phyloP scores from a whole-genome alignment of 2,888 invertebrate genomes.

The Buathra laborator region DNA sequence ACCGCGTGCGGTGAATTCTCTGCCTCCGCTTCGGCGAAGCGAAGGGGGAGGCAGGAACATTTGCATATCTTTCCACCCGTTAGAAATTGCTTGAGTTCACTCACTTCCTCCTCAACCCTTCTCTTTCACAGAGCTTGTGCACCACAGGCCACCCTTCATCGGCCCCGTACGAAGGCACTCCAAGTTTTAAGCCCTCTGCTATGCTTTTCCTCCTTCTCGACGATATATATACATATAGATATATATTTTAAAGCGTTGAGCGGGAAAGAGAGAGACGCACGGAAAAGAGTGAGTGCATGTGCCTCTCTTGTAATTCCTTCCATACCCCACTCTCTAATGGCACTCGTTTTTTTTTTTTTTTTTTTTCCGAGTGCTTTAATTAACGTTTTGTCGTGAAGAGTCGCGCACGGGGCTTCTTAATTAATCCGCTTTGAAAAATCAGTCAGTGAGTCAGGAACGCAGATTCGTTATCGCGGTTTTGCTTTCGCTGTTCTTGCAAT shows the following conservation, averaged over 20 bases:
- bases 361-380: slow-evolving; percentile 81
- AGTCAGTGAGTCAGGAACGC: slow-evolving; percentile 71
- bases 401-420: slow-evolving; percentile 76
- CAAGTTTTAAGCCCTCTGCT: slow-evolving; percentile 80
- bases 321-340: slow-evolving; percentile 77
- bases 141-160: slow-evolving; percentile 60
- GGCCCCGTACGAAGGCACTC: slow-evolving; percentile 74
- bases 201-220: slow-evolving; percentile 51
- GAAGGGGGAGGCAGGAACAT: slow-evolving; percentile 68
- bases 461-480: slow-evolving; percentile 14
- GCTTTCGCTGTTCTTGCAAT: background rate
- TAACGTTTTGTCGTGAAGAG: slow-evolving; percentile 78
- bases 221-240: background rate
- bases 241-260: background rate
- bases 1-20: slow-evolving; percentile 71
- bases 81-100: slow-evolving; percentile 78
- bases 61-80: slow-evolving; percentile 83
- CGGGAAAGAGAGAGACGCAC: background rate
- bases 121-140: slow-evolving; percentile 61
- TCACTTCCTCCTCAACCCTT: slow-evolving; percentile 46
- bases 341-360: slow-evolving; percentile 69
- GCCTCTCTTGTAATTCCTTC: slow-evolving; percentile 78
- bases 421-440: slow-evolving; percentile 81
- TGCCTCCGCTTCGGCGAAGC: slow-evolving; percentile 72
- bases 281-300: slow-evolving; percentile 1